Base-by-base conservation (phyloP, 2,113 vertebrate species). In the Brachypteracias leptosomus region DNA sequence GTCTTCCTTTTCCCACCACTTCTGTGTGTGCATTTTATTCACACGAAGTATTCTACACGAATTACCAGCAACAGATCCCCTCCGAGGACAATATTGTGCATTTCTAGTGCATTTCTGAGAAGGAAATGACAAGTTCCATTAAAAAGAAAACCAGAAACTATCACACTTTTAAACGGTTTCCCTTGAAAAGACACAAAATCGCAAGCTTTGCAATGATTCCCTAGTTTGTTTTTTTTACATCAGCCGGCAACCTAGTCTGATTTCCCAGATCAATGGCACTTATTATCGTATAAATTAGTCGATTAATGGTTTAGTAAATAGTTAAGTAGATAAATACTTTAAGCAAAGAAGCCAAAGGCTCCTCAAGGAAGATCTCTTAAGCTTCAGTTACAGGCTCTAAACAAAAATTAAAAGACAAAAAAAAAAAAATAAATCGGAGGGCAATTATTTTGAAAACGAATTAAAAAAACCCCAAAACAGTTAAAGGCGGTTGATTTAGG, bases 371-470 rank as follows among this genome's bases (percentile, higher is more conserved):
- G 86, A 91, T n/a, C 36, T 57, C 94, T 79, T 78, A 49, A 63
- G 88, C 96, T 96, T 81, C 79, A 59, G 29, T 79, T 59, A 51
- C n/a, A 52, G 52, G 8, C 73, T 61, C 73, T 78, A 58, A 81
- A 52, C 82, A 66, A 92, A 87, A 88, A 96, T 62, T 71, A 52
- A 49, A 65, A 49, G 47, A 5, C 68, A 78, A 11, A 59, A 88
- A 78, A 92, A 80, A 17, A 75, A 72, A 11, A 57, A 89, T 76
- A 91, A 78, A 49, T 58, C 22, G 11, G 21, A 78, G 78, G 67
- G 49, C 10, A 57, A 88, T 85, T 89, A 92, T 92, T 96, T 90
- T 61, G 33, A 61, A 97, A 97, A 97, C 73, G 79, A 97, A 96
- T 89, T 26, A 33, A 59, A 67, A 72, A 93, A 94, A n/a, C 17